phyloP scores from a whole-genome alignment of 2,888 invertebrate species.

The Linnaemya tessellans region DNA sequence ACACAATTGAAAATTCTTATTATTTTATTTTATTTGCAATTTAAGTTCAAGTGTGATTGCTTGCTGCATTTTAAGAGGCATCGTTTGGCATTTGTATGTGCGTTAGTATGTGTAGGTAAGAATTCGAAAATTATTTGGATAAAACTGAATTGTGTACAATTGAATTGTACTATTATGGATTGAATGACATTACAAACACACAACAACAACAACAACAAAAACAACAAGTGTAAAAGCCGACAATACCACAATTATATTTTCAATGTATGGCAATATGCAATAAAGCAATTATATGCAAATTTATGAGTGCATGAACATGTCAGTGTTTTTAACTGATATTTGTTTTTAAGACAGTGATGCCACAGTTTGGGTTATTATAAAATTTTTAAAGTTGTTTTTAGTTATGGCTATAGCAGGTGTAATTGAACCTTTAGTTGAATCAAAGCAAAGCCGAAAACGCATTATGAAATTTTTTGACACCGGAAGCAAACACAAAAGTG shows the following conservation, averaged over 20 bases:
- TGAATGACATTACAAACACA: constrained; percentile 29
- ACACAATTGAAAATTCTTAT: background rate
- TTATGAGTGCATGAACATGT: constrained; percentile 28
- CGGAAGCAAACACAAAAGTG: no score
- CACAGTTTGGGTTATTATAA: background rate
- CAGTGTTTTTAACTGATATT: constrained; percentile 22
- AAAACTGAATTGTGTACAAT: constrained; percentile 65
- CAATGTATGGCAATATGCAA: constrained; percentile 44
- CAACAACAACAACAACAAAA: constrained; percentile 24
- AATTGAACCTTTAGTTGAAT: no score
- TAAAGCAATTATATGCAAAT: constrained; percentile 56
- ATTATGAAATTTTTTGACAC: no score
- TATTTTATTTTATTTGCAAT: background rate
- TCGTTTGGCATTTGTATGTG: background rate
- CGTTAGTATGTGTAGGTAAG: background rate
- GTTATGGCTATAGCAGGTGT: no score
- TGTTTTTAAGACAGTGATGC: background rate
- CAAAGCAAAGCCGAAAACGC: no score
- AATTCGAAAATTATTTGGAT: constrained; percentile 51
- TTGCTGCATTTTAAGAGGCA: constrained; percentile 27
- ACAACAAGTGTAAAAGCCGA: constrained; percentile 35
- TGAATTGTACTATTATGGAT: constrained; percentile 53
- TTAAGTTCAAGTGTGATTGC: background rate
- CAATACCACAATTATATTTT: constrained; percentile 66
- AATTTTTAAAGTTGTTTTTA: background rate